These are phyloP conservation scores for Vulpes lagopus DNA, from an alignment of 2,113 vertebrate species.

Conservation along the genomic window DNA sequence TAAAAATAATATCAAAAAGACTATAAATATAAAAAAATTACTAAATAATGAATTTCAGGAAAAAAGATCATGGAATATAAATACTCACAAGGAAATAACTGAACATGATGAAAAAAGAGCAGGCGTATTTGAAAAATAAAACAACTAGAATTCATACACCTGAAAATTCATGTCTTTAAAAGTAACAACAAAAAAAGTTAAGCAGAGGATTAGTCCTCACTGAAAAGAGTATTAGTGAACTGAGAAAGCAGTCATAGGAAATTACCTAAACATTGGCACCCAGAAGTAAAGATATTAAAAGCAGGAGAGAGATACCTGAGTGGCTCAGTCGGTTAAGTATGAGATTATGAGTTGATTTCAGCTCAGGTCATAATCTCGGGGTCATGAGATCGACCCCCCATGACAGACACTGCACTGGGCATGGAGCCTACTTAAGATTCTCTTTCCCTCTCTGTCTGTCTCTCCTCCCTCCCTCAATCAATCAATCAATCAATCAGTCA, in stretches of 20 bases:
- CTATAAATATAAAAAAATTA: neutral
- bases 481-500: too few species aligned
- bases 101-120: neutral
- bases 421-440: neutral
- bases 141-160: neutral
- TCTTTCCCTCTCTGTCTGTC: neutral
- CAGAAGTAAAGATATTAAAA: neutral
- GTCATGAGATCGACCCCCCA: too few species aligned
- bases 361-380: neutral
- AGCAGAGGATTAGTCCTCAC: neutral
- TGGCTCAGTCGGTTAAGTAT: neutral
- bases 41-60: neutral
- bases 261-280: neutral
- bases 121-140: neutral
- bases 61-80: too few species aligned
- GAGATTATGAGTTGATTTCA: neutral
- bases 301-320: neutral
- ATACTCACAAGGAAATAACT: neutral
- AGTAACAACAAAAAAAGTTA: neutral
- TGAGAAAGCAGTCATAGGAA: neutral
- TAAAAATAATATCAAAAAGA: neutral
- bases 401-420: neutral
- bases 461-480: neutral
- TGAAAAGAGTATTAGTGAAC: neutral
- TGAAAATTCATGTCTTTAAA: neutral